Conservation (phyloP, 2,113 vertebrate genomes). For the Scytalopus superciliaris region DNA sequence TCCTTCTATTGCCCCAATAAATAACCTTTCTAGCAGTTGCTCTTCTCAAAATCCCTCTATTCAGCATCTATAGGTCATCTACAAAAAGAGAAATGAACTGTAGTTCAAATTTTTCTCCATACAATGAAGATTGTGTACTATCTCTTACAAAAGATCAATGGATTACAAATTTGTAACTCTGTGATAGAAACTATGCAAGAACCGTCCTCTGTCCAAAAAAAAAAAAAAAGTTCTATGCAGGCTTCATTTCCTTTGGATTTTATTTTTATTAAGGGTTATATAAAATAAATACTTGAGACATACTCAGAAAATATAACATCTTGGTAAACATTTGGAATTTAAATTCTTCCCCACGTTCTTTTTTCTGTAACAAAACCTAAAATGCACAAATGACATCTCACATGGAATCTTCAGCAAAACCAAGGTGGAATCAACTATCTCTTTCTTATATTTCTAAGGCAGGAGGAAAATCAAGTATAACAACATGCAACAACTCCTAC, state of each 20-base stretch:
- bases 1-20: not conserved
- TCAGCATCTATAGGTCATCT: not conserved
- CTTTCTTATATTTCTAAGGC: not conserved
- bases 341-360: not conserved
- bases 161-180: not conserved
- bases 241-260: not conserved
- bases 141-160: not conserved
- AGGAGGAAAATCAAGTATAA: not conserved
- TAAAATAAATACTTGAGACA: not conserved
- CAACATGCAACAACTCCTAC: not conserved
- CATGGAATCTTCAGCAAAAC: not conserved
- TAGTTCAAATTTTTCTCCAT: not conserved
- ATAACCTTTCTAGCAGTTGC: not conserved
- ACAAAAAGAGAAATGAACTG: not conserved
- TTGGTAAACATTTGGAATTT: not conserved
- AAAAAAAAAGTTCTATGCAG: not conserved
- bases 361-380: not conserved
- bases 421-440: not conserved
- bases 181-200: not conserved
- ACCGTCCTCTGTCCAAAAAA: not conserved
- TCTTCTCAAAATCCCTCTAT: not conserved
- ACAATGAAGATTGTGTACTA: not conserved
- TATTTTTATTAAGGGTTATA: not conserved
- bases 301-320: not conserved
- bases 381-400: not conserved